phyloP scores from a whole-genome alignment of 1,140 invertebrate species.

The Penaeus indicus region DNA sequence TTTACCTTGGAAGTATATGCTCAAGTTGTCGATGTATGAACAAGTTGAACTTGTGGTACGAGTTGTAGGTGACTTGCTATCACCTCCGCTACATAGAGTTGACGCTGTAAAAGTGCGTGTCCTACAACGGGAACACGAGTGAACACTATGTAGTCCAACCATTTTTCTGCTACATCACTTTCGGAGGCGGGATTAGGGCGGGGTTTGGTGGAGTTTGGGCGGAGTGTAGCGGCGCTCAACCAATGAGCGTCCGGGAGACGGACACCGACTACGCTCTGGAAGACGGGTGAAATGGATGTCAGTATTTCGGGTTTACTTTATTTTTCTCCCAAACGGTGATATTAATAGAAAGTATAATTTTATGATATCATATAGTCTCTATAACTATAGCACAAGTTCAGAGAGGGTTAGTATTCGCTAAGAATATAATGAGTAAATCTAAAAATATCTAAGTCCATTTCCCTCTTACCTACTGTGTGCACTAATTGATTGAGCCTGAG shows the following conservation, averaged over 20 bases:
- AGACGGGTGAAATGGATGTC: constrained; percentile 50
- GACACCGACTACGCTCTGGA: constrained; percentile 42
- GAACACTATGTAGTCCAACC: constrained; percentile 67
- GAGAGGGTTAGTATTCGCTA: too few species aligned
- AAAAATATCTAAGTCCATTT: constrained; percentile 50
- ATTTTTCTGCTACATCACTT: constrained; percentile 67
- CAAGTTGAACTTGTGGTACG: constrained; percentile 61
- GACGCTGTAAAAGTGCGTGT: constrained; percentile 67
- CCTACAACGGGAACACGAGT: constrained; percentile 67
- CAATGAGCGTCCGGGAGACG: constrained; percentile 12
- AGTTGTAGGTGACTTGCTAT: constrained; percentile 65
- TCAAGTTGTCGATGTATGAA: constrained; percentile 61
- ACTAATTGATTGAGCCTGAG: constrained; percentile 63
- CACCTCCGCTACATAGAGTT: constrained; percentile 66
- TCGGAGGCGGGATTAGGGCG: constrained; percentile 58
- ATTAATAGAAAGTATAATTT: background rate
- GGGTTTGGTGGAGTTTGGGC: constrained; percentile 38
- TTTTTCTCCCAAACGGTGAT: too few species aligned
- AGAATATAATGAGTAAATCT: background rate
- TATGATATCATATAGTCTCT: background rate
- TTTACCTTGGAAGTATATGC: constrained; percentile 60
- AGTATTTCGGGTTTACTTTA: too few species aligned
- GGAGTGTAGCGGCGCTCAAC: constrained; percentile 23
- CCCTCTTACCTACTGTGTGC: constrained; percentile 52
- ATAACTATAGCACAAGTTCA: background rate